These are phyloP conservation scores for Sceliomorpha sp. DNA, from an alignment of 2,888 invertebrate species.

Conservation along the genomic window DNA sequence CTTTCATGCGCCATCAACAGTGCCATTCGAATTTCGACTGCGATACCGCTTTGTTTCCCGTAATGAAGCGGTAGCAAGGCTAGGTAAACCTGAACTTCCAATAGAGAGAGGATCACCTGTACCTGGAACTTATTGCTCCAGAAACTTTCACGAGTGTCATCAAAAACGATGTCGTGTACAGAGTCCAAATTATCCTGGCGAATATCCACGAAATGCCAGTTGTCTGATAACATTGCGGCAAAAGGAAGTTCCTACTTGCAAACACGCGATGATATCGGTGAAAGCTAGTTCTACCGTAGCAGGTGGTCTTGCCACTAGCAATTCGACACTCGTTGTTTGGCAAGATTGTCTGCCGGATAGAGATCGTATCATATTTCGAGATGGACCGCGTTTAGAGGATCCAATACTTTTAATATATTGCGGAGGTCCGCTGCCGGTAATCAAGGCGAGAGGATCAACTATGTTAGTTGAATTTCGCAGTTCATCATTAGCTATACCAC, in stretches of 20 bases:
- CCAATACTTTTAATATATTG: constrained; percentile 93
- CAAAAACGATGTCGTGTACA: constrained; percentile 92
- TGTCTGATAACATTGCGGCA: constrained; percentile 94
- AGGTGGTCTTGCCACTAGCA: constrained; percentile 51
- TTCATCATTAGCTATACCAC: constrained; percentile 90
- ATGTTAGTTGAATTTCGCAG: constrained; percentile 95
- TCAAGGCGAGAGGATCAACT: constrained; percentile 87
- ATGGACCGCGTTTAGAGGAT: constrained; percentile 91
- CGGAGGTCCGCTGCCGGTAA: constrained; percentile 91
- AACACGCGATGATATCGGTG: constrained; percentile 94
- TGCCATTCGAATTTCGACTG: constrained; percentile 90
- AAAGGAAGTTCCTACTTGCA: constrained; percentile 92
- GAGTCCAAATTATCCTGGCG: constrained; percentile 95
- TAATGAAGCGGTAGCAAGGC: constrained; percentile 89
- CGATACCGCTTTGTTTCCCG: constrained; percentile 91
- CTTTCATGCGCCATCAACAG: constrained; percentile 86
- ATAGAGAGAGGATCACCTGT: constrained; percentile 92
- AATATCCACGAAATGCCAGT: constrained; percentile 93
- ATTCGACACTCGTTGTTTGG: constrained; percentile 86
- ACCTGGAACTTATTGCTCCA: constrained; percentile 90
- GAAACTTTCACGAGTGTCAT: constrained; percentile 92
- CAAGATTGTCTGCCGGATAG: constrained; percentile 90
- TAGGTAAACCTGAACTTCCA: constrained; percentile 88
- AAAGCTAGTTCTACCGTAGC: constrained; percentile 62
- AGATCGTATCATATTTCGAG: constrained; percentile 92